These are phyloP conservation scores for Porites lutea DNA, from an alignment of 64 coral and sea anemone genomes.

Conservation along the genomic window DNA sequence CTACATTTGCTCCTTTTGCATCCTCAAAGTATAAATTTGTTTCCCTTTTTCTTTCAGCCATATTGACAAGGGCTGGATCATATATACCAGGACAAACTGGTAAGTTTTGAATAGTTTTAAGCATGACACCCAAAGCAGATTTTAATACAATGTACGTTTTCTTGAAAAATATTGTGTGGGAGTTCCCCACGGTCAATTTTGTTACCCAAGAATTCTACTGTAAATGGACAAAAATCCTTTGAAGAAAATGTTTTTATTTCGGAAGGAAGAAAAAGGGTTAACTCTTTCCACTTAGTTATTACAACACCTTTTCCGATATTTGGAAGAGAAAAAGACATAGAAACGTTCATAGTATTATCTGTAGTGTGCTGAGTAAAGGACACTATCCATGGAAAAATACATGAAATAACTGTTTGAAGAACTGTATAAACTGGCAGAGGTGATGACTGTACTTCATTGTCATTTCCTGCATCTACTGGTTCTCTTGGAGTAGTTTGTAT, in stretches of 20 bases:
- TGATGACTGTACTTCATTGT: background rate
- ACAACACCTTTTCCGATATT: constrained; percentile 26
- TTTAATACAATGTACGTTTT: background rate
- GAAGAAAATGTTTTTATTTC: background rate
- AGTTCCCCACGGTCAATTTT: constrained; percentile 3
- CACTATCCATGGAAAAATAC: background rate
- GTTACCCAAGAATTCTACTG: constrained; percentile 26
- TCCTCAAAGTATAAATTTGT: background rate
- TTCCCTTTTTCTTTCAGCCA: constrained; percentile 6
- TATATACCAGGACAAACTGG: constrained; percentile 23
- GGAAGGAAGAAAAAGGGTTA: constrained; percentile 24
- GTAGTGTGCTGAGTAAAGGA: background rate
- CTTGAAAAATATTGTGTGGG: constrained; percentile 7
- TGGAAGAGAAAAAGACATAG: background rate
- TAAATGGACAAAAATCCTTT: constrained; percentile 21
- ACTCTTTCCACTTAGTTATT: constrained; percentile 48
- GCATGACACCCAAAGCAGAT: background rate
- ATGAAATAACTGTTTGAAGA: background rate
- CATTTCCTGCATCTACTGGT: background rate
- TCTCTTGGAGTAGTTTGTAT: background rate
- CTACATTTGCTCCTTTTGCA: background rate
- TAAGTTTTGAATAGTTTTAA: background rate
- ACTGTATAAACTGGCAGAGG: background rate
- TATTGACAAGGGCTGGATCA: background rate
- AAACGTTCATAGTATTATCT: background rate